Base-by-base conservation (phyloP, 2,888 invertebrate species). In the Lasioglossum marginatum region DNA sequence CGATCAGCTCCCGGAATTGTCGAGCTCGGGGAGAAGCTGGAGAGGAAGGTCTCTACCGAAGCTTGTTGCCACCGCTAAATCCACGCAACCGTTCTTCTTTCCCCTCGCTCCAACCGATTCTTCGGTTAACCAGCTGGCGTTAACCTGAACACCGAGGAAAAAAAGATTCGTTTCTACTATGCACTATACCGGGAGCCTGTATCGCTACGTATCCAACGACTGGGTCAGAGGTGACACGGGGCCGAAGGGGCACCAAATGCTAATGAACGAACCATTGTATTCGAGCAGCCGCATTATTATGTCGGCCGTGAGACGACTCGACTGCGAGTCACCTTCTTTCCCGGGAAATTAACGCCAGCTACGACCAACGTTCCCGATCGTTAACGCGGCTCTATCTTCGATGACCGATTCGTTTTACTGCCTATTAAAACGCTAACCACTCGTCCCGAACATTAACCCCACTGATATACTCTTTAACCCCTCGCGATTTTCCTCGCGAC, bases 211-310 rank as follows among this genome's bases (percentile, higher is more conserved):
- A n/a, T 90, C 81, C 80, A 73, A 85, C 76, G 83, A 83, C 77
- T 79, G 85, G 92, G 93, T 93, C 93, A 93, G 88, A 93, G 93
- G 93, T 93, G 93, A 92, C 89, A 82, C 48, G 89, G 86, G 92
- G 92, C 92, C 86, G 88, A 71, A 76, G 85, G 85, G 90, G 90
- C 91, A 92, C 90, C 81, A 92, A 93, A 94, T 94, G 93, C 91
- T 93, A 94, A 94, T 93, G 90, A 91, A 90, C 88, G 80, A 86
- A 52, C 93, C 86, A 94, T 93, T 94, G 94, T 94, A 94, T 94
- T 94, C 93, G 93, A 93, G 94, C 23, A 92, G 89, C 78, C 83
- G 87, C 57, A 60, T 75, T 86, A 81, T 91, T 88, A 90, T 84
- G 87, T 83, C 77, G 76, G 43, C 72, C 70, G 52, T 16, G 52